Percentiles rank a stretch among this genome's conserved stretches.
Evolutionary conservation across 2,113 vertebrate species (phyloP).

Genomic region (Zosterops hypoxanthus): DNA sequence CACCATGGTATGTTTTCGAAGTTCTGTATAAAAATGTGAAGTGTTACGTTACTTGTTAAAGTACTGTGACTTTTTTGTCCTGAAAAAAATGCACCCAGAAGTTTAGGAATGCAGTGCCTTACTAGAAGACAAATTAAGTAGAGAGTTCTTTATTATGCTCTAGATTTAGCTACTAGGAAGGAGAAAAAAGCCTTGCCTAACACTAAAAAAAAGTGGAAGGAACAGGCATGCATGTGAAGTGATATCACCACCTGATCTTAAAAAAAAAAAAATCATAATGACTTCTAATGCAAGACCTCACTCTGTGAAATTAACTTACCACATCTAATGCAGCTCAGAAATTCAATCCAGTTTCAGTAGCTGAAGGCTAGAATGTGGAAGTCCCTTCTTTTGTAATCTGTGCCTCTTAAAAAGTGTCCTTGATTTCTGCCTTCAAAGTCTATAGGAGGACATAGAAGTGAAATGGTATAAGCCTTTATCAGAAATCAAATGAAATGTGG

Average conservation of each 20-base stretch:
- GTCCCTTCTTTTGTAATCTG: neutral
- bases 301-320: neutral
- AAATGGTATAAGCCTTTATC: neutral
- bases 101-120: neutral
- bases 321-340: neutral
- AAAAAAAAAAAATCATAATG: neutral
- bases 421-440: constrained; percentile 17
- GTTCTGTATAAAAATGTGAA: neutral
- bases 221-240: neutral
- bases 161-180: neutral
- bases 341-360: constrained; percentile 24
- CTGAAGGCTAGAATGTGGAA: constrained; percentile 2
- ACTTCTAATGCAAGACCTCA: neutral
- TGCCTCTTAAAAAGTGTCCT: neutral
- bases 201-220: neutral
- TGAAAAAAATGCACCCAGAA: neutral
- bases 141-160: neutral
- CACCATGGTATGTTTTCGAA: constrained; percentile 27
- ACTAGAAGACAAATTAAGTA: neutral
- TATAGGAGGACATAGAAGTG: neutral
- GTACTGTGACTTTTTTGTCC: neutral
- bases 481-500: neutral
- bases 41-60: constrained; percentile 8
- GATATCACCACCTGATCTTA: neutral
- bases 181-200: neutral